Evolutionary conservation across 2,797 vertebrate genomes (phyloP).

Genomic region (Neoniphon sammara): DNA sequence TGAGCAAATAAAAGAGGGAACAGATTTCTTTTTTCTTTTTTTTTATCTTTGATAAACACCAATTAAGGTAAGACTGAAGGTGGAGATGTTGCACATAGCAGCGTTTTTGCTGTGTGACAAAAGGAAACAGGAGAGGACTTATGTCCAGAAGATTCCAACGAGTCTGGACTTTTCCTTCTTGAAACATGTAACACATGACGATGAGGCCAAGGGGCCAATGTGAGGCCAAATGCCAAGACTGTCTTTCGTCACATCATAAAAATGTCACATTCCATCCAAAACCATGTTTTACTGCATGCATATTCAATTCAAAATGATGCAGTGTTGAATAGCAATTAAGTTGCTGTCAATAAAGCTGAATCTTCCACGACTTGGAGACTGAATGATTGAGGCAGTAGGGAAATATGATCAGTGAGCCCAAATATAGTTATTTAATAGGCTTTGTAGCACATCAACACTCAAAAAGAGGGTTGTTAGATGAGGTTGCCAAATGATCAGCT

Average conservation of each 20-base stretch:
- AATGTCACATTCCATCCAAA: constrained; percentile 43
- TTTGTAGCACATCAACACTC: constrained; percentile 14
- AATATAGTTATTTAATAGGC: constrained; percentile 1
- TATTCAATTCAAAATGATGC: not conserved
- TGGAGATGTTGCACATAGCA: constrained; percentile 64
- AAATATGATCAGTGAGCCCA: constrained; percentile 1
- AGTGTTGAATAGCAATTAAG: not conserved
- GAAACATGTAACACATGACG: constrained; percentile 52
- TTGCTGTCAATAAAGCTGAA: not conserved
- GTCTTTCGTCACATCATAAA: constrained; percentile 54
- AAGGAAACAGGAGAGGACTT: constrained; percentile 18
- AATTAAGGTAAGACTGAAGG: constrained; percentile 29
- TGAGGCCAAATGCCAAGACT: constrained; percentile 39
- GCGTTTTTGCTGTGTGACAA: constrained; percentile 60
- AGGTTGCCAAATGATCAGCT: constrained; percentile 37
- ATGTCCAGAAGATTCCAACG: constrained; percentile 21
- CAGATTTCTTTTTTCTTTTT: constrained; percentile 30
- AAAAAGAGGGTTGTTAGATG: constrained; percentile 4
- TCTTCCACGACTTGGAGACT: not conserved
- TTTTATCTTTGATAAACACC: constrained; percentile 40
- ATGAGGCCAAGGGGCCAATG: constrained; percentile 51
- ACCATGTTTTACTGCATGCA: not conserved
- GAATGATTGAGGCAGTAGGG: not conserved
- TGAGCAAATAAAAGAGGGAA: constrained; percentile 8
- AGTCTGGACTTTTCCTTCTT: constrained; percentile 61